phyloP scores from a whole-genome alignment of 2,888 invertebrate genomes.

The Thumatha senex region DNA sequence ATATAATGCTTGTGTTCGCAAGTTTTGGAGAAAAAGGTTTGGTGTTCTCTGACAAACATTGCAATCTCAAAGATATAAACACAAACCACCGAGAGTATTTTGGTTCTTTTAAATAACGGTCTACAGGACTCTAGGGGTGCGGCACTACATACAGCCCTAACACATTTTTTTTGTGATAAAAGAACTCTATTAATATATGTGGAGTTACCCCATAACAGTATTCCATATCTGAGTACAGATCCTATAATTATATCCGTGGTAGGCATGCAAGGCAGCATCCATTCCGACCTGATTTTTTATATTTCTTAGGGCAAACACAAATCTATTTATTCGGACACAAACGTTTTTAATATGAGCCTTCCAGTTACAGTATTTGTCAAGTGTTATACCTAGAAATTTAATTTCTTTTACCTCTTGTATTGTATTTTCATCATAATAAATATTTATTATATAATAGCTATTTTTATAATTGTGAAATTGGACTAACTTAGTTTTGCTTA shows the following conservation, averaged over 20 bases:
- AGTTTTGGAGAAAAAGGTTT: no score
- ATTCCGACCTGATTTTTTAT: background rate
- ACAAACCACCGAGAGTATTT: background rate
- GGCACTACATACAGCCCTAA: background rate
- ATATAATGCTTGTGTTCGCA: no score
- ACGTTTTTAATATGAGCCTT: background rate
- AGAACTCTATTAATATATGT: background rate
- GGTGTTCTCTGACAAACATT: no score
- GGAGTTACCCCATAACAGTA: background rate
- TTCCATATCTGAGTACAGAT: background rate
- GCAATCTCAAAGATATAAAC: no score
- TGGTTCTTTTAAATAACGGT: background rate
- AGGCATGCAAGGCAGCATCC: background rate
- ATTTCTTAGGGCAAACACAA: background rate
- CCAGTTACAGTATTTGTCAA: background rate
- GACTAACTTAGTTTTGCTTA: background rate
- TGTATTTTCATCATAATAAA: background rate
- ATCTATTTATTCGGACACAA: background rate
- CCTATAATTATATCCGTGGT: background rate
- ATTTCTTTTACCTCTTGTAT: background rate
- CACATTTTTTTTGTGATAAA: background rate
- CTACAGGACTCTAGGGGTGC: background rate
- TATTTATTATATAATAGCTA: background rate
- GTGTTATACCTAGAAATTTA: background rate
- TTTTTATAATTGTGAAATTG: conserved; percentile 4